Conservation (phyloP, 1,140 invertebrate genomes). For the Diploscapter pachys region DNA sequence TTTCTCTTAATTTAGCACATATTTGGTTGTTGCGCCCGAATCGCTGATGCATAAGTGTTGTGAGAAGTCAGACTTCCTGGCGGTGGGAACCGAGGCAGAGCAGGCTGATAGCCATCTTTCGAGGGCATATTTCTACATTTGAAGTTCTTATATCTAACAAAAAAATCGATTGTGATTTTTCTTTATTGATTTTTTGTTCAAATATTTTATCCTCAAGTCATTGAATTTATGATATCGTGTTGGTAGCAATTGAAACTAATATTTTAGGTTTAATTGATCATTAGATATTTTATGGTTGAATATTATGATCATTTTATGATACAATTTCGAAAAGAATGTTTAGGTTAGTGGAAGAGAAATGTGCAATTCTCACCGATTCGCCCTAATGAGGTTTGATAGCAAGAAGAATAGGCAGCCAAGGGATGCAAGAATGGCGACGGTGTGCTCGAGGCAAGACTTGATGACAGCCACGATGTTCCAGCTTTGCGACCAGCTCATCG, state of each 20-base stretch:
- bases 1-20: no score
- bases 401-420: constrained; percentile 28
- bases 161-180: constrained; percentile 1
- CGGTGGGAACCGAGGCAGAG: constrained; percentile 19
- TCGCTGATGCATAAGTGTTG: constrained; percentile 28
- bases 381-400: constrained; percentile 7
- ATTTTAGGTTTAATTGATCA: not conserved
- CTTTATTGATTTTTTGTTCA: not conserved
- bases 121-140: not conserved
- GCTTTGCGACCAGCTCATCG: constrained; percentile 8
- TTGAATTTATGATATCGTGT: no score
- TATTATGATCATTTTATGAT: not conserved
- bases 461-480: constrained; percentile 20
- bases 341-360: no score
- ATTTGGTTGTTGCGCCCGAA: no score
- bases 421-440: constrained; percentile 28
- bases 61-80: constrained; percentile 17
- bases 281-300: not conserved
- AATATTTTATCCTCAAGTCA: no score
- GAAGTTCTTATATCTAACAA: not conserved
- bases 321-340: constrained; percentile 7
- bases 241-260: not conserved
- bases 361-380: constrained; percentile 10
- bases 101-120: constrained; percentile 38
- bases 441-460: constrained; percentile 20